Evolutionary conservation across 2,797 vertebrate genomes (phyloP).

Genomic region (Gallinago solitaria): DNA sequence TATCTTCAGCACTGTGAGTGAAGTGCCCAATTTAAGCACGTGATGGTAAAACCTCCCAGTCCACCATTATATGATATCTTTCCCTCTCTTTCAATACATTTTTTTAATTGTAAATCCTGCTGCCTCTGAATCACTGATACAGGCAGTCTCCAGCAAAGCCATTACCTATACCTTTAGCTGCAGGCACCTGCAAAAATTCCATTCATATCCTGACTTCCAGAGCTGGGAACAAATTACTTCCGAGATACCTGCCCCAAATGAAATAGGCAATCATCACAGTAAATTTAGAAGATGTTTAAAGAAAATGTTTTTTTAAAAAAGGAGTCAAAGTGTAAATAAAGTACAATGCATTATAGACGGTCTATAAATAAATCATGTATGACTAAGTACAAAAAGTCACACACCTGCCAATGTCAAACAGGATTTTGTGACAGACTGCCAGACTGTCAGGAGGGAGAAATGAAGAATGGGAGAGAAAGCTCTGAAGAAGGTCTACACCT

Average conservation of each 20-base stretch:
- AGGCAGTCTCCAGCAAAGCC: background rate
- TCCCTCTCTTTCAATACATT: background rate
- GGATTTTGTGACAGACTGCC: background rate
- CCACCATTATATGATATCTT: background rate
- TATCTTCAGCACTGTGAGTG: background rate
- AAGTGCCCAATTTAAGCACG: background rate
- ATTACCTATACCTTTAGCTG: background rate
- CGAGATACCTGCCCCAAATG: background rate
- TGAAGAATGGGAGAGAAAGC: background rate
- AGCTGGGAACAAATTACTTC: background rate
- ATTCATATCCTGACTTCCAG: background rate
- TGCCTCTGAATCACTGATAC: background rate
- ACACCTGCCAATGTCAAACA: background rate
- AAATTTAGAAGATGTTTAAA: background rate
- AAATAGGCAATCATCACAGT: background rate
- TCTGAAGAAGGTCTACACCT: background rate
- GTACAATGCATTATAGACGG: background rate
- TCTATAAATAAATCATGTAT: background rate
- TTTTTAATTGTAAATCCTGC: background rate
- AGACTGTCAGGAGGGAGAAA: background rate
- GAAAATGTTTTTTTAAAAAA: background rate
- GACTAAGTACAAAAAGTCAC: background rate
- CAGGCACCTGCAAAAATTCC: background rate
- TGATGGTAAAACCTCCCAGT: background rate
- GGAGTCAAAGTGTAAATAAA: background rate